A percentile compares a stretch with the other conserved stretches of the same genome.
Conservation (phyloP, 2,888 invertebrate genomes). For the Drosophila mayaguana region DNA sequence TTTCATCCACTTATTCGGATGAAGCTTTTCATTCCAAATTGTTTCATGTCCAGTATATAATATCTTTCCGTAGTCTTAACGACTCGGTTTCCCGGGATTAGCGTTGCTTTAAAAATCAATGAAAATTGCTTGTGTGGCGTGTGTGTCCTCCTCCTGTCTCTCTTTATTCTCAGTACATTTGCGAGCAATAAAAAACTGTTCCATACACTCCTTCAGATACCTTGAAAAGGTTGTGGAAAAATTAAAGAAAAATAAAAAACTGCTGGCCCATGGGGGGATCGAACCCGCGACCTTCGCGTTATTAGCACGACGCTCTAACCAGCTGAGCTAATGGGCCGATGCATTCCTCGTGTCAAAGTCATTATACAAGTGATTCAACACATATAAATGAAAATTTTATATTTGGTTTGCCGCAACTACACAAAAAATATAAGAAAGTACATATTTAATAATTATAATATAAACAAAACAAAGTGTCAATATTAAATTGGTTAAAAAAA, state of each 20-base stretch:
- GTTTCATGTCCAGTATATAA: slow-evolving; percentile 36
- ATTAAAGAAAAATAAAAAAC: slow-evolving; percentile 23
- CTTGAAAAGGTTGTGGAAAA: slow-evolving; percentile 7
- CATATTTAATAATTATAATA: background rate
- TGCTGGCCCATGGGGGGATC: slow-evolving; percentile 67
- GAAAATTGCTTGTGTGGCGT: slow-evolving; percentile 12
- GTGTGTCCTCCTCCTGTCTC: slow-evolving; percentile 1
- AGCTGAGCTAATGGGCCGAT: slow-evolving; percentile 75
- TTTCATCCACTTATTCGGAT: slow-evolving; percentile 50
- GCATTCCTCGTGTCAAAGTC: background rate
- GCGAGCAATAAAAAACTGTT: slow-evolving; percentile 8
- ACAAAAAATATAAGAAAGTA: background rate
- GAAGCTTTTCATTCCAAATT: slow-evolving; percentile 55
- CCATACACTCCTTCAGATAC: slow-evolving; percentile 1
- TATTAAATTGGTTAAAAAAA: background rate
- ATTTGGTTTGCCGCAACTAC: background rate
- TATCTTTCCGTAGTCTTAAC: slow-evolving; percentile 32
- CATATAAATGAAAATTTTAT: background rate
- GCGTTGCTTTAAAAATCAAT: slow-evolving; percentile 41
- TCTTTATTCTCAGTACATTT: slow-evolving; percentile 1
- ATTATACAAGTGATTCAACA: slow-evolving; percentile 1
- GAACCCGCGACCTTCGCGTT: slow-evolving; percentile 80
- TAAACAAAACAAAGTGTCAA: background rate
- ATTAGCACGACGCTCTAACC: slow-evolving; percentile 79
- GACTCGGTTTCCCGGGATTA: slow-evolving; percentile 16